A percentile compares a stretch with the other conserved stretches of the same genome.
phyloP scores from a whole-genome alignment of 2,888 invertebrate species.

The Cephalotes varians region DNA sequence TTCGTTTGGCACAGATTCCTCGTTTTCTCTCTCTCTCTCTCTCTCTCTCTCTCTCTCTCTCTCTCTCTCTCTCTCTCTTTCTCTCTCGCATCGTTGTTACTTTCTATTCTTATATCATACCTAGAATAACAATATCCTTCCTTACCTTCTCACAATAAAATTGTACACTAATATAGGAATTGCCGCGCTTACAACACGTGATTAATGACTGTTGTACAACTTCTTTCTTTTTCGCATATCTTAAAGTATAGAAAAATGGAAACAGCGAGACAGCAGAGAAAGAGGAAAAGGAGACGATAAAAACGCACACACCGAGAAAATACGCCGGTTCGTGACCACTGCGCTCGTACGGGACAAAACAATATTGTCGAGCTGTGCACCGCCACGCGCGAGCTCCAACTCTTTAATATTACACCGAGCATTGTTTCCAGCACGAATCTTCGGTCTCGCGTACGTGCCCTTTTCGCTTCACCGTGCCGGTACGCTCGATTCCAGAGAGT shows the following conservation, averaged over 20 bases:
- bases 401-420: conserved; percentile 79
- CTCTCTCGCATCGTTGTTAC: background rate
- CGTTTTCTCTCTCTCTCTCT: too few species aligned
- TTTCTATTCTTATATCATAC: conserved; percentile 9
- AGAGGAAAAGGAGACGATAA: conserved; percentile 62
- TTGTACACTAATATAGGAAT: background rate
- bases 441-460: conserved; percentile 74
- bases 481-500: conserved; percentile 57
- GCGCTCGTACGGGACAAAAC: conserved; percentile 80
- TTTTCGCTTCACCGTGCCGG: conserved; percentile 64
- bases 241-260: conserved; percentile 6
- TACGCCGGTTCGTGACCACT: conserved; percentile 77
- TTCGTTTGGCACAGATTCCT: background rate
- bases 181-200: background rate
- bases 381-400: conserved; percentile 63
- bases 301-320: conserved; percentile 62
- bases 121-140: background rate
- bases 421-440: conserved; percentile 83
- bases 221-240: background rate
- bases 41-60: too few species aligned
- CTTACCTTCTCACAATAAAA: background rate
- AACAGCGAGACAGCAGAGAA: conserved; percentile 35
- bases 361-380: conserved; percentile 79
- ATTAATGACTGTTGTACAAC: background rate
- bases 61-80: too few species aligned